Percentiles rank a stretch among this genome's conserved stretches.
Evolutionary conservation across 2,797 vertebrate species (phyloP).

Genomic region (Gymnoscopelus braueri): DNA sequence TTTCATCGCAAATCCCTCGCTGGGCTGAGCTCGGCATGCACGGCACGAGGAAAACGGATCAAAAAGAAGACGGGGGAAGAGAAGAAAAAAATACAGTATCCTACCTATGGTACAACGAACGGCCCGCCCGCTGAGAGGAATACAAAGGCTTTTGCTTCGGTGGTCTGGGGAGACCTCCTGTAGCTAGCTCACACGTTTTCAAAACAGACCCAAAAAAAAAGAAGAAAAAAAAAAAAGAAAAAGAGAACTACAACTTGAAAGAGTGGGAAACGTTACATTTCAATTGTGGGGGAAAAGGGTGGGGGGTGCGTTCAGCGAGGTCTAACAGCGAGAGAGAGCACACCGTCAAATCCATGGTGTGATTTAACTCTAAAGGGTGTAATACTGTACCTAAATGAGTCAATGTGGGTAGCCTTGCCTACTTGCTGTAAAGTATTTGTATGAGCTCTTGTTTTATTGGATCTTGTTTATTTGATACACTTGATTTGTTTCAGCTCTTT

Average conservation of each 20-base stretch:
- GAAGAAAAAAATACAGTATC: conserved; percentile 5
- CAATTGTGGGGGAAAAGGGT: conserved; percentile 46
- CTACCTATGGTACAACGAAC: conserved; percentile 28
- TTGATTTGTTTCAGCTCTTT: no score
- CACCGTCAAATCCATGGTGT: no score
- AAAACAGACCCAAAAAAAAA: conserved; percentile 37
- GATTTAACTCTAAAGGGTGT: no score
- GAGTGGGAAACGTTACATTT: conserved; percentile 31
- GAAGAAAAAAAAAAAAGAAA: conserved; percentile 12
- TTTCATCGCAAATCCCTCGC: conserved; percentile 62
- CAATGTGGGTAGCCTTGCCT: no score
- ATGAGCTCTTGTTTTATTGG: no score
- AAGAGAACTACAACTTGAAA: not conserved
- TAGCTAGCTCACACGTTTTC: conserved; percentile 28
- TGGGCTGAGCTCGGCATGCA: conserved; percentile 22
- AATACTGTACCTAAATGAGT: no score
- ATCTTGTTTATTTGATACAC: no score
- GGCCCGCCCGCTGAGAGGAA: conserved; percentile 54
- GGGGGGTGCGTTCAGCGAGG: conserved; percentile 58
- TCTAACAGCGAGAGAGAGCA: conserved; percentile 36
- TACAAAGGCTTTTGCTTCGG: conserved; percentile 38
- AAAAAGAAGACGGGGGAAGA: conserved; percentile 35
- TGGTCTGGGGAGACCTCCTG: conserved; percentile 37
- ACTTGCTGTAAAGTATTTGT: no score
- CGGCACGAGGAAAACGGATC: conserved; percentile 35